Conservation (phyloP, 2,113 vertebrate genomes). For the Brachypodius melanocephalos region DNA sequence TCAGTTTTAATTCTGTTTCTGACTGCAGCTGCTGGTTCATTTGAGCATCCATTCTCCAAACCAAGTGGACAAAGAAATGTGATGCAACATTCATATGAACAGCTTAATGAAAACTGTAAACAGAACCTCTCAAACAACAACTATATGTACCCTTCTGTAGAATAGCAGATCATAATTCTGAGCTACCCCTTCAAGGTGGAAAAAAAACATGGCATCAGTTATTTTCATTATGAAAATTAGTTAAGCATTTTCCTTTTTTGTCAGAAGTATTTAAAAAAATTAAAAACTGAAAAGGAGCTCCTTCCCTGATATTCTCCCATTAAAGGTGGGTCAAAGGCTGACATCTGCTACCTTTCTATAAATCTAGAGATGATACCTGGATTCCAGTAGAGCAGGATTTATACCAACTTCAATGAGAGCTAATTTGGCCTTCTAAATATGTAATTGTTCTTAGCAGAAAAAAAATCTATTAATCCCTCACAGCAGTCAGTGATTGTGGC, state of each 20-base stretch:
- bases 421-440: constrained; percentile 18
- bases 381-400: not conserved
- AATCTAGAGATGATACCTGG: not conserved
- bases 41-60: not conserved
- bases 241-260: not conserved
- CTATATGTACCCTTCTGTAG: not conserved
- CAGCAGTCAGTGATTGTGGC: constrained; percentile 15
- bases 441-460: not conserved
- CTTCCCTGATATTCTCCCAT: not conserved
- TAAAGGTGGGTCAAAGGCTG: not conserved
- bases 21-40: not conserved
- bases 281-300: not conserved
- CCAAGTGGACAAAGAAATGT: not conserved
- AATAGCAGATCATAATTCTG: not conserved
- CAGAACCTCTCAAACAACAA: not conserved
- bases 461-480: not conserved
- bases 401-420: not conserved
- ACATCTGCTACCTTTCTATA: not conserved
- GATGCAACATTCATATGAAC: not conserved
- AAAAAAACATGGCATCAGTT: not conserved
- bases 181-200: not conserved
- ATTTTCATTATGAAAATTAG: not conserved
- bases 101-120: not conserved
- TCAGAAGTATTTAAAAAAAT: not conserved
- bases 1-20: not conserved